Conservation (phyloP, 2,888 invertebrate species). For the Sthenelais limicola region DNA sequence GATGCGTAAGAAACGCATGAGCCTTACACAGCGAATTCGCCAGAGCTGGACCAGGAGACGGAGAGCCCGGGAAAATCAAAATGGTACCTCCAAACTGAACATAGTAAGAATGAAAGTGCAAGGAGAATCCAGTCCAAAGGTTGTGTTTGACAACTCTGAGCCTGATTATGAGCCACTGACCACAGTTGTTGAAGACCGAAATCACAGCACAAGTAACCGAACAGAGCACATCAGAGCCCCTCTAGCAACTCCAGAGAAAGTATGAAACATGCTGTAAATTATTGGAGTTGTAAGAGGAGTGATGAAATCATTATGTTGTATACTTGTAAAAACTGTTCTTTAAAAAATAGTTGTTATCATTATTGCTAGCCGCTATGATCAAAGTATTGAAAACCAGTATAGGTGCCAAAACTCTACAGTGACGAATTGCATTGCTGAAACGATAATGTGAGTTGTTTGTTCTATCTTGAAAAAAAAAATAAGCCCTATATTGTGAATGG, state of each 20-base stretch:
- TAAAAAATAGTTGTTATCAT: too few species aligned
- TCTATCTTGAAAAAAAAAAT: too few species aligned
- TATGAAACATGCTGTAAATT: too few species aligned
- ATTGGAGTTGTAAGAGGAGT: too few species aligned
- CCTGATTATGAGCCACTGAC: constrained; percentile 24
- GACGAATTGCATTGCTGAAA: too few species aligned
- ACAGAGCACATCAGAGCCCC: constrained; percentile 15
- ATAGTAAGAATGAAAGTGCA: constrained; percentile 20
- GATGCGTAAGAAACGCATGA: constrained; percentile 41
- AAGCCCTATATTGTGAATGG: too few species aligned
- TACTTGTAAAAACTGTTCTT: too few species aligned
- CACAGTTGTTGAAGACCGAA: constrained; percentile 9
- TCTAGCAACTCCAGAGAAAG: constrained; percentile 29
- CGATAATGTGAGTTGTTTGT: too few species aligned
- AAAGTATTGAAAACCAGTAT: too few species aligned
- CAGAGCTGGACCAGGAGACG: not conserved
- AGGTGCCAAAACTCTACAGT: too few species aligned
- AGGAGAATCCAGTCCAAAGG: constrained; percentile 9
- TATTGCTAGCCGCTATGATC: too few species aligned
- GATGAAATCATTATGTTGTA: too few species aligned
- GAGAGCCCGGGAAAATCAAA: not conserved
- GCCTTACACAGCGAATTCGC: not conserved
- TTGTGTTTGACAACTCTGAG: not conserved
- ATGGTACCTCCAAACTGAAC: constrained; percentile 11
- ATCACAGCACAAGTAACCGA: not conserved